Evolutionary conservation across 2,888 invertebrate genomes (phyloP), one percentile per base, ranked within the genome.

Genomic region (Phyto melanocephala): DNA sequence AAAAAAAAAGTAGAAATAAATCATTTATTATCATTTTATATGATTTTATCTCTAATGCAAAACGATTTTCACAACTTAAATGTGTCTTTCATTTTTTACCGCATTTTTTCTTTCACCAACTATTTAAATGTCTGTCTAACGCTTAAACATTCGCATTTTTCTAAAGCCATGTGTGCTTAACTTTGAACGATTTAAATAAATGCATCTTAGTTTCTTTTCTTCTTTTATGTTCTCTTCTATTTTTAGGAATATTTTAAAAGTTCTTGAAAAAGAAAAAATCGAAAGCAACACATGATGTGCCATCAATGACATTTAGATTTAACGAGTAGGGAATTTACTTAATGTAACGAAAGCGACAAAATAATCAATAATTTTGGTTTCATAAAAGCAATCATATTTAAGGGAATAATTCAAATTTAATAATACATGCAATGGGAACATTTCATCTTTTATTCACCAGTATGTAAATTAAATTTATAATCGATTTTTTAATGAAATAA

Each of bases 301-400:
- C 65, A 60, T 65, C 65, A 67, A 72, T 72, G 52, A 65, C 67
- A 72, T 65, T 79, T 65, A 72, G 71, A 72, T 72, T 79, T 79
- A 50, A 15, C 28, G 50, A 24, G 40, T 52, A 62, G 13, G 60
- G 56, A 35, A 65, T 78, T 72, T 79, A 17, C 65, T 72, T 58
- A 65, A 15, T 15, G 11, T 37, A 20, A 6, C 0, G 20, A 33
- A 45, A 17, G 20, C 42, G n/a, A 54, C 33, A 20, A 11, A 72
- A 62, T 45, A 45, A 45, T 15, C 45, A 13, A 62, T 20, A 33
- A 42, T 33, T 17, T 22, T 50, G 33, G 42, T 40, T 33, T 74
- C n/a, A n/a, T n/a, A n/a, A n/a, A n/a, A n/a, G n/a, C n/a, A n/a
- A n/a, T n/a, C n/a, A n/a, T n/a, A n/a, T n/a, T n/a, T n/a, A n/a